Conservation (phyloP, 2,888 invertebrate genomes). For the Papilio elwesi region DNA sequence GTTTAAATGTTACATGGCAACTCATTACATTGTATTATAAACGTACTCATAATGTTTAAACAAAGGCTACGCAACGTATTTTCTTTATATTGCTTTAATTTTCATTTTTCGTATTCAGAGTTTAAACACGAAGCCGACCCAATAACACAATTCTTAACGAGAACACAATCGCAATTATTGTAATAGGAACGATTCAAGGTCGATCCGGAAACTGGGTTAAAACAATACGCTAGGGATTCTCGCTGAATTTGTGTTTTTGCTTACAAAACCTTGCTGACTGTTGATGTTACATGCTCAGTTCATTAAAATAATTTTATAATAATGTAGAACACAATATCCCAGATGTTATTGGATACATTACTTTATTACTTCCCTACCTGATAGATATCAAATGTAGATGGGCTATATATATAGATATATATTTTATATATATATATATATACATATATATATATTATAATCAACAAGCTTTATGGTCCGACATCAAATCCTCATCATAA, state of each 20-base stretch:
- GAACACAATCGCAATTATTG: conserved; percentile 34
- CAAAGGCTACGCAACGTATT: conserved; percentile 5
- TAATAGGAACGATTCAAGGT: conserved; percentile 38
- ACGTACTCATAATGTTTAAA: background rate
- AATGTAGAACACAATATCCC: background rate
- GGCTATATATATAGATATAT: no score
- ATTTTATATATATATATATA: no score
- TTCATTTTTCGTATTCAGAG: conserved; percentile 15
- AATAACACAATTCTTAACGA: conserved; percentile 35
- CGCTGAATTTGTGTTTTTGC: conserved; percentile 28
- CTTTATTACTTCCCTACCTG: background rate
- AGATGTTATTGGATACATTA: background rate
- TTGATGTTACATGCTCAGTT: background rate
- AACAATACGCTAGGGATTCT: conserved; percentile 29
- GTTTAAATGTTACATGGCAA: no score
- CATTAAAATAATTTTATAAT: background rate
- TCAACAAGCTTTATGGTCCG: no score
- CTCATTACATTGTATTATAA: no score
- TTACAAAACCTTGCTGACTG: conserved; percentile 9
- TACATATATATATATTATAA: no score
- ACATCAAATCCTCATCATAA: no score
- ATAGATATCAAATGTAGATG: no score
- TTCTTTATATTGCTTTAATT: conserved; percentile 15
- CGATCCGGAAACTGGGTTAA: conserved; percentile 37
- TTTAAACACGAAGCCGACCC: conserved; percentile 32